Evolutionary conservation across 2,888 invertebrate genomes (phyloP).

Genomic region (Galeopsomyia nigrocyanea): DNA sequence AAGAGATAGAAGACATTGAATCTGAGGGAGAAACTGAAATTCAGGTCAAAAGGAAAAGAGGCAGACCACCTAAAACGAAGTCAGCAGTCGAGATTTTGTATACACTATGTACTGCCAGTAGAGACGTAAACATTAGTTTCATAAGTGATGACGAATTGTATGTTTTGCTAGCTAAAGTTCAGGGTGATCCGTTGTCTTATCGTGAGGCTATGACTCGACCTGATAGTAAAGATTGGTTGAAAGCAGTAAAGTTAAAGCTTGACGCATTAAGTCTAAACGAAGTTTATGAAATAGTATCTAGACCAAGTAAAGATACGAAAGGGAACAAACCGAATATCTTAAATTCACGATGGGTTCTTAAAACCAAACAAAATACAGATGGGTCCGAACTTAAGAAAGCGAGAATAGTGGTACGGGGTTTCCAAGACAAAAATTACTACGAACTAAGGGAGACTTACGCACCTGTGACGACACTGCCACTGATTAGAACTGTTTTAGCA

Average conservation of each 20-base stretch:
- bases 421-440: too few relatives aligned
- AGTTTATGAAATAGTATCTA: neutral
- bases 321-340: neutral
- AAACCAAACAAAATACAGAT: too few relatives aligned
- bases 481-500: neutral
- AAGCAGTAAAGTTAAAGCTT: neutral
- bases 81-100: too few relatives aligned
- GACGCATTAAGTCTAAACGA: neutral
- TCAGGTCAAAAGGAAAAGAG: neutral
- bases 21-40: too few relatives aligned
- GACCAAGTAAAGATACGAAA: neutral
- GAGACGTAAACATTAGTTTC: too few relatives aligned
- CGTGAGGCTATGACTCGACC: neutral
- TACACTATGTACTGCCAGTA: too few relatives aligned
- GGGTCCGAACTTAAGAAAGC: too few relatives aligned
- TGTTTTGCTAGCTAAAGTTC: neutral
- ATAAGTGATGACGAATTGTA: neutral
- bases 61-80: too few relatives aligned
- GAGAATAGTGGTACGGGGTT: too few relatives aligned
- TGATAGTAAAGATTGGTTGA: neutral
- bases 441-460: too few relatives aligned
- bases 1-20: too few relatives aligned
- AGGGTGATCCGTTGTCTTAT: neutral
- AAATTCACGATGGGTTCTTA: too few relatives aligned
- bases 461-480: neutral